A percentile compares a stretch with the other conserved stretches of the same genome.
These are phyloP conservation scores for Ruditapes philippinarum DNA, from an alignment of 1,140 invertebrate species.

Conservation along the genomic window DNA sequence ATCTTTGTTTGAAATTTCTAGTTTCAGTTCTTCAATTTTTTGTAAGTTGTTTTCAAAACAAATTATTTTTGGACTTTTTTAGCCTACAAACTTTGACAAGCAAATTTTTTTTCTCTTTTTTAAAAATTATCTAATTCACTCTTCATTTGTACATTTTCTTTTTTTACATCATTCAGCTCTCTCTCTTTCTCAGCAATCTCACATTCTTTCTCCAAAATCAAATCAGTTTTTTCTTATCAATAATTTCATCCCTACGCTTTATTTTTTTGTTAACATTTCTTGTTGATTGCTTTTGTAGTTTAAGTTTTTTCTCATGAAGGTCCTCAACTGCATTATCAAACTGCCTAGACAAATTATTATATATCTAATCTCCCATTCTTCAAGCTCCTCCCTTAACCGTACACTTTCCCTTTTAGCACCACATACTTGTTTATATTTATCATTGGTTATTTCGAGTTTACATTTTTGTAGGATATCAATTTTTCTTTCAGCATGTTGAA, in stretches of 20 bases:
- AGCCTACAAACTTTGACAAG: background rate
- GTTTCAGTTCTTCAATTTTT: too few species aligned
- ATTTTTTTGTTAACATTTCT: background rate
- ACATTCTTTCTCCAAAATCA: background rate
- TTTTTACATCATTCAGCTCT: background rate
- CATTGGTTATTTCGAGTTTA: background rate
- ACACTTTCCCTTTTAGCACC: background rate
- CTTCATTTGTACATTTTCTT: background rate
- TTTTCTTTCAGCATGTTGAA: background rate
- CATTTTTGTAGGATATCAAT: background rate
- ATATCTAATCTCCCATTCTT: background rate
- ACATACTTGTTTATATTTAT: background rate
- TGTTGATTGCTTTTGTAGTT: slow-evolving; percentile 4
- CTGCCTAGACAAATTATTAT: background rate
- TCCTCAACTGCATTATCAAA: background rate
- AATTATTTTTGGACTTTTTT: background rate
- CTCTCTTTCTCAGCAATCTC: background rate
- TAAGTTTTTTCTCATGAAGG: background rate
- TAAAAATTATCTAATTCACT: background rate
- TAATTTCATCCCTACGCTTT: background rate
- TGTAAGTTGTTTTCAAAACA: background rate
- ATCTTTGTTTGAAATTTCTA: too few species aligned
- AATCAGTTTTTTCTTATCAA: background rate
- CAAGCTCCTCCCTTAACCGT: background rate
- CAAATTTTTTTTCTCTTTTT: background rate